phyloP scores from a whole-genome alignment of 2,113 vertebrate species.

The Leptodactylus fuscus region DNA sequence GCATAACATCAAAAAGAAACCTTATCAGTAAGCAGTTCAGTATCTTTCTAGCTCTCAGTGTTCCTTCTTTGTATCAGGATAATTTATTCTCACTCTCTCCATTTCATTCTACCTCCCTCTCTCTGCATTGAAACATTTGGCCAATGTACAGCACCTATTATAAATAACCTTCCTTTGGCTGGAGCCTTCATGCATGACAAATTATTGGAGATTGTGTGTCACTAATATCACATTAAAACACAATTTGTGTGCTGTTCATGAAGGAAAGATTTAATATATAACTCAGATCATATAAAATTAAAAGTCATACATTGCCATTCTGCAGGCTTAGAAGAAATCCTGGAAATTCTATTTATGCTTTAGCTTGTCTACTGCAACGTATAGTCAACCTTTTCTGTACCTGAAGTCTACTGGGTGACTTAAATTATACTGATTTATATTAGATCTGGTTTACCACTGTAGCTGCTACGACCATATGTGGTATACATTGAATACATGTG shows the following conservation, averaged over 20 bases:
- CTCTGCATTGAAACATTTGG: neutral
- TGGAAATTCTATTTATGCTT: neutral
- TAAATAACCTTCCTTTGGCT: conserved; percentile 25
- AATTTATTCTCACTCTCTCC: neutral
- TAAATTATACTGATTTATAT: conserved; percentile 10
- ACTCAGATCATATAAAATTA: conserved; percentile 25
- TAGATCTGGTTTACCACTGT: neutral
- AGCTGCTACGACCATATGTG: neutral
- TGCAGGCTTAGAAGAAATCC: neutral
- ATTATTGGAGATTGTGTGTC: conserved; percentile 20
- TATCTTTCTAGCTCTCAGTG: neutral
- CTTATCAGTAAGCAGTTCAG: neutral
- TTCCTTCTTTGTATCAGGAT: neutral
- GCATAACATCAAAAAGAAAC: neutral
- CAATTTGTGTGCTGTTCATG: conserved; percentile 15
- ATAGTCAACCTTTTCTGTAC: conserved; percentile 5
- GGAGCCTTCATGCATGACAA: conserved; percentile 8
- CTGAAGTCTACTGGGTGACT: neutral
- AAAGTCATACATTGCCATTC: neutral
- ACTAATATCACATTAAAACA: conserved; percentile 29
- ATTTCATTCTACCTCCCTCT: neutral
- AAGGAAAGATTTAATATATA: conserved; percentile 5
- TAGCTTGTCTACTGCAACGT: neutral
- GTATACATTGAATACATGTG: no score
- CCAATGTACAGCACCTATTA: neutral